These are phyloP conservation scores for Tenualosa ilisha DNA, from an alignment of 2,797 vertebrate genomes.

Conservation along the genomic window DNA sequence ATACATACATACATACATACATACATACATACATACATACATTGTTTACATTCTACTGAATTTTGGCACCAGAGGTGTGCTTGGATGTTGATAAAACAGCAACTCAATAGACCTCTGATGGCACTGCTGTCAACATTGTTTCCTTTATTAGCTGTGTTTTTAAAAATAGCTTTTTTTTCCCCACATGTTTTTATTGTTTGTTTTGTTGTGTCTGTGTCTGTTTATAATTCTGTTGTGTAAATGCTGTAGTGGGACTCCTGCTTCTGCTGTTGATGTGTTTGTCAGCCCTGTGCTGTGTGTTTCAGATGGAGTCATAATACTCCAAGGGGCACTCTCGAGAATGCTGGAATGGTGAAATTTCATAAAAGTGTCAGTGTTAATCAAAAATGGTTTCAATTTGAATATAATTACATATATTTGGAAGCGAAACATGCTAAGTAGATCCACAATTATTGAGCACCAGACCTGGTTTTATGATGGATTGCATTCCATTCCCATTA, in stretches of 20 bases:
- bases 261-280: background rate
- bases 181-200: background rate
- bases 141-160: background rate
- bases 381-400: background rate
- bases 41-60: background rate
- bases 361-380: slow-evolving; percentile 9
- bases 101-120: background rate
- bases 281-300: background rate
- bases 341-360: background rate
- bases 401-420: background rate
- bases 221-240: too few relatives aligned
- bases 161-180: background rate
- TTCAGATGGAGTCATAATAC: background rate
- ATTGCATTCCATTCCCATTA: background rate
- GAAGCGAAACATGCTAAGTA: background rate
- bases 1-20: too few relatives aligned
- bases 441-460: background rate
- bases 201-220: background rate
- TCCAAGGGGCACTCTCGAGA: background rate
- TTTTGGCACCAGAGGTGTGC: background rate
- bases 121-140: background rate
- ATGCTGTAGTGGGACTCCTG: too few relatives aligned
- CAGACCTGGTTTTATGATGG: background rate
- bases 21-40: too few relatives aligned
- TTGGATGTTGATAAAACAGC: background rate